Base-by-base conservation (phyloP, 1,140 invertebrate genomes). In the Nomia melanderi region DNA sequence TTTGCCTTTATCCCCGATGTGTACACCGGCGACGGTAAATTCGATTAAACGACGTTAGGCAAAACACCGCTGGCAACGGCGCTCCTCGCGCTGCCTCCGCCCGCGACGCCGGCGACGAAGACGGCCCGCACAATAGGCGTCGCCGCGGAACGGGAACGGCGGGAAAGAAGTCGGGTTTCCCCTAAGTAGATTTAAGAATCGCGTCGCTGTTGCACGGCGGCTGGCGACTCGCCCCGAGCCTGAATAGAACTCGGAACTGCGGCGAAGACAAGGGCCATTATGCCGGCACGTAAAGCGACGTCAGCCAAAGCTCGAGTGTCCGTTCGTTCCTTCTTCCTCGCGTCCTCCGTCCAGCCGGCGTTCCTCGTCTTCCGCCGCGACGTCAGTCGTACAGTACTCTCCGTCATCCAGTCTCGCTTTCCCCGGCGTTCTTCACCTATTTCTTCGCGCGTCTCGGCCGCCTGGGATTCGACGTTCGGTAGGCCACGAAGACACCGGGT, bases 221-320 rank as follows among this genome's bases (percentile, higher is more conserved):
- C 36, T 36, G 47, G 56, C 17, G 73, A 78, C 71, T 81, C 69
- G 75, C 75, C 75, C 63, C 54, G 29, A 83, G 80, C 80, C 82
- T 88, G 84, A 88, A 88, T 88, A 84, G 84, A 83, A 82, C 77
- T 83, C 78, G 82, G 78, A 83, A 87, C 81, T 77, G 81, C 74
- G 77, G 83, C 73, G 75, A 83, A 87, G 83, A 86, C 88, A 88
- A 90, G 90, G 85, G 83, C 88, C 87, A 89, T 91, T 91, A 91
- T 87, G 78, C 60, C 64, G 80, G 86, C 89, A 91, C 88, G 90
- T 90, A 91, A 86, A 87, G 89, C 88, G 82, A 83, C 84, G 89
- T 91, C 89, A 89, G 90, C 88, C 84, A 57, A 60, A 87, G 80
- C 84, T 89, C 88, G 86, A 87, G 86, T 87, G 87, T 87, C 84